Evolutionary conservation across 1,140 invertebrate genomes (phyloP), one percentile per base, ranked within the genome.

Genomic region (Trichonephila clavata): DNA sequence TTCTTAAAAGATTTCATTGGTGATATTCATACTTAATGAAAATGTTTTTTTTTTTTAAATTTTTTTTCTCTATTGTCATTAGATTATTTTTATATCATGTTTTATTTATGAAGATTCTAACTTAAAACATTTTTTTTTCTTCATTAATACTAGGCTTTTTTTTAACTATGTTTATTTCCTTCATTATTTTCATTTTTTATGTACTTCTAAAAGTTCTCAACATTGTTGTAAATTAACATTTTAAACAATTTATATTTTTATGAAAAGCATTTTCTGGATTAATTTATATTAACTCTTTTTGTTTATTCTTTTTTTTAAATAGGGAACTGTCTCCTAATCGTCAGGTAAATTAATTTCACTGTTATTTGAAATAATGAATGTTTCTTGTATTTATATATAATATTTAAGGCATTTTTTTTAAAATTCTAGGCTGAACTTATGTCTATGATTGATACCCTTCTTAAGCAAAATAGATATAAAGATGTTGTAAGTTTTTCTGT

Each of bases 381-480:
- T 32, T 95, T 24, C 6, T 59, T 83, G 3, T 20, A 57, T n/a
- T 83, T 83, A 57, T 83, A 13, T 21, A n/a, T n/a, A 83, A n/a
- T 83, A 27, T 7, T 39, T 18, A 18, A 32, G 71, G 4, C 4
- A 32, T 32, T 39, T 77, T 77, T 77, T 77, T 18, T 39, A 18
- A 18, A 63, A 63, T 10, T 32, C 21, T 88, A 94, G 94, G 84
- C 59, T 21, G 93, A 94, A 90, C 43, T 92, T n/a, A 86, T 93
- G 57, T 43, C 84, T 59, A 94, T 96, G 71, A 95, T 97, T 24
- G 95, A 96, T 93, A 96, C 95, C 86, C 95, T 95, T 94, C 95
- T 97, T 61, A 92, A 95, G 61, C 95, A 95, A 88, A 95, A 95
- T 94, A 94, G 96, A 63, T 97, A 96, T 95, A 95, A 96, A 83